Conservation (phyloP, 2,888 invertebrate genomes). For the Latheticus oryzae region DNA sequence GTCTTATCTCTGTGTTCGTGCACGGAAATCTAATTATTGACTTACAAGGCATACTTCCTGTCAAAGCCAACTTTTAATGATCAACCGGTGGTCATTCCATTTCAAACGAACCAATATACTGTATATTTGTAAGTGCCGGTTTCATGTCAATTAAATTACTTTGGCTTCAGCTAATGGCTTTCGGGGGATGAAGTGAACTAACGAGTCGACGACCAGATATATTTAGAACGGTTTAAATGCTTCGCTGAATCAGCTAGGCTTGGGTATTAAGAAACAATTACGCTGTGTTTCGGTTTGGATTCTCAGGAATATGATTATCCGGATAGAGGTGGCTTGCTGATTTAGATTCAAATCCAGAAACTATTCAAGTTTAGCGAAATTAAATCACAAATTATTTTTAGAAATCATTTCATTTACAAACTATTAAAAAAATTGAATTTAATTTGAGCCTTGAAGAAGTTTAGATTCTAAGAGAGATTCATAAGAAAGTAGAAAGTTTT, state of each 20-base stretch:
- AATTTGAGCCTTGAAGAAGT: too few species aligned
- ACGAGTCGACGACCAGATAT: slow-evolving; percentile 9
- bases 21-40: slow-evolving; percentile 47
- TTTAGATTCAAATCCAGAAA: too few species aligned
- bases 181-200: slow-evolving; percentile 18
- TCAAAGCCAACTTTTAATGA: slow-evolving; percentile 32
- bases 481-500: too few species aligned
- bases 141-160: slow-evolving; percentile 27
- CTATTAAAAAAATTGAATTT: too few species aligned
- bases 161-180: slow-evolving; percentile 17
- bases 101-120: slow-evolving; percentile 8
- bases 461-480: too few species aligned
- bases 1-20: slow-evolving; percentile 47
- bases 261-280: slow-evolving; percentile 25
- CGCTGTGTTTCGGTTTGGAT: too few species aligned
- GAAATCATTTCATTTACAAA: too few species aligned
- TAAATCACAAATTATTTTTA: too few species aligned
- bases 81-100: slow-evolving; percentile 20
- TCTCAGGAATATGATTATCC: slow-evolving; percentile 7
- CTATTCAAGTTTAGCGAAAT: too few species aligned
- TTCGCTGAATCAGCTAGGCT: slow-evolving; percentile 3
- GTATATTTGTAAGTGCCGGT: slow-evolving; percentile 24
- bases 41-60: slow-evolving; percentile 20
- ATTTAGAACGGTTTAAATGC: slow-evolving; percentile 13
- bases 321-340: too few species aligned